These are phyloP conservation scores for Budorcas taxicolor DNA, from an alignment of 2,113 vertebrate genomes.

Conservation along the genomic window DNA sequence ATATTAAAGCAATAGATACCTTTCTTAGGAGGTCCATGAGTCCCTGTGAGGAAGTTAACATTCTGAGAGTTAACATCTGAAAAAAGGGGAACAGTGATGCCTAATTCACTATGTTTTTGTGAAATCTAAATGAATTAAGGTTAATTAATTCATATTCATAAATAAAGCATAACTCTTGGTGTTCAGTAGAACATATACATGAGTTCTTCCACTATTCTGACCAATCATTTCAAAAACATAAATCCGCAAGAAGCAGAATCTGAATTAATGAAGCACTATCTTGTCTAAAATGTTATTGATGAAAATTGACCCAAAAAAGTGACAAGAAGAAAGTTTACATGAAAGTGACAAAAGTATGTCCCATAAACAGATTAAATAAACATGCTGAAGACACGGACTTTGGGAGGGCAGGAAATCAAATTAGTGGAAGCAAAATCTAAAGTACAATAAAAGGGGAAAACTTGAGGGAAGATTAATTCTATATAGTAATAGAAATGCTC, in stretches of 20 bases:
- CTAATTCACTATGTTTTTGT: background rate
- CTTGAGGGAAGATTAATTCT: background rate
- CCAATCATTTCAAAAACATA: background rate
- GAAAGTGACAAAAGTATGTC: background rate
- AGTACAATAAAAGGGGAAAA: background rate
- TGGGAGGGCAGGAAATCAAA: background rate
- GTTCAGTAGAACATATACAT: background rate
- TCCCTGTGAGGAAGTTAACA: background rate
- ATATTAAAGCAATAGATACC: background rate
- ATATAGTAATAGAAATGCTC: background rate
- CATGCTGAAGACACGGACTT: background rate
- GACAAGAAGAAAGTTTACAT: background rate
- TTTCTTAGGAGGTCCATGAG: background rate
- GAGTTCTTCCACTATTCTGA: background rate
- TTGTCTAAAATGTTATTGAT: background rate
- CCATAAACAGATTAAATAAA: background rate
- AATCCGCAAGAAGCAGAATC: background rate
- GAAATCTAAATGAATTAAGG: slow-evolving; percentile 15
- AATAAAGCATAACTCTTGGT: background rate
- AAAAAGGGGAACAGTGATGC: background rate
- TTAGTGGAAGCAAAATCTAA: background rate
- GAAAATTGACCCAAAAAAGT: background rate
- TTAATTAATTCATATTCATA: background rate
- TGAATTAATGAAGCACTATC: background rate
- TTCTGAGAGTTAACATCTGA: background rate